Percentiles rank a stretch among this genome's conserved stretches.
Conservation (phyloP, 2,113 vertebrate species). For the Oriolus oriolus region DNA sequence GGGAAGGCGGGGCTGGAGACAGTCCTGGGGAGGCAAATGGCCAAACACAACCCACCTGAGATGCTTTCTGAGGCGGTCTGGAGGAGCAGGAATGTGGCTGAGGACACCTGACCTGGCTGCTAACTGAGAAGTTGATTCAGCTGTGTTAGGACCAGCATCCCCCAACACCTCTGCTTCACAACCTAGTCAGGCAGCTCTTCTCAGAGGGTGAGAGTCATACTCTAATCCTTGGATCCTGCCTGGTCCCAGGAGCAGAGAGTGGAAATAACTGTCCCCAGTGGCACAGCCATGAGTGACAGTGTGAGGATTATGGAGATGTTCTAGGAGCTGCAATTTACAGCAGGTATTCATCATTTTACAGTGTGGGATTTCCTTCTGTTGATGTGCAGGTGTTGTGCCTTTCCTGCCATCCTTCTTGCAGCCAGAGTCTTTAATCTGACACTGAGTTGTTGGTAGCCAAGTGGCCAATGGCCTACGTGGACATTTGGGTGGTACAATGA, state of each 20-base stretch:
- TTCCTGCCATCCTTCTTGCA: not conserved
- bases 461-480: not conserved
- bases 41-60: not conserved
- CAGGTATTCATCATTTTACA: not conserved
- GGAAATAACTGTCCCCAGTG: too few relatives aligned
- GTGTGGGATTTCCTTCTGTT: not conserved
- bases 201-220: not conserved
- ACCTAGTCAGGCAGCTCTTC: not conserved
- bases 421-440: not conserved
- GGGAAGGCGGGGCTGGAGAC: not conserved
- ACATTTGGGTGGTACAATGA: not conserved
- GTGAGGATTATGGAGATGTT: rapidly evolving
- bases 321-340: not conserved
- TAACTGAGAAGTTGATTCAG: not conserved
- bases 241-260: not conserved
- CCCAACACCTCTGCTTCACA: not conserved
- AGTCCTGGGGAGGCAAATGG: not conserved
- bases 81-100: not conserved
- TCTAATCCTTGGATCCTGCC: not conserved
- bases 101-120: not conserved
- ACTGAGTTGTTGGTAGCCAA: not conserved
- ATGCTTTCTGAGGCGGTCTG: not conserved
- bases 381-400: not conserved
- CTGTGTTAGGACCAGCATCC: not conserved
- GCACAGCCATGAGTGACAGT: rapidly evolving